Conservation (phyloP, 1,140 invertebrate species). For the Lycorma delicatula region DNA sequence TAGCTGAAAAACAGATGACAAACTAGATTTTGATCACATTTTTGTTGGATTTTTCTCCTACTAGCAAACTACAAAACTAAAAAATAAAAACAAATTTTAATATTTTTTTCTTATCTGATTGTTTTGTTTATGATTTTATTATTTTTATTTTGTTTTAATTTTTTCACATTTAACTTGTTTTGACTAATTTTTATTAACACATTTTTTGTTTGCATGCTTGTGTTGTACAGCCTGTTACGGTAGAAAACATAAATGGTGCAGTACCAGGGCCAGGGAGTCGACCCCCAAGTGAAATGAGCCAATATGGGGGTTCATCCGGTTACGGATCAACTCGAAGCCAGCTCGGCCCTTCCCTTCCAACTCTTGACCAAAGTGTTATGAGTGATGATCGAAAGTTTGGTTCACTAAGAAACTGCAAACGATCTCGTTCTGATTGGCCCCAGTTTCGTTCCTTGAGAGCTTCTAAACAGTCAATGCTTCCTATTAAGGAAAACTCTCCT, state of each 20-base stretch:
- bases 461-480: conserved; percentile 37
- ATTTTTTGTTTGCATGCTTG: conserved; percentile 21
- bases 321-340: conserved; percentile 52
- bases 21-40: too few species aligned
- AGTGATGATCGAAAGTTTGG: conserved; percentile 36
- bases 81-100: too few species aligned
- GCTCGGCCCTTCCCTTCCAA: conserved; percentile 39
- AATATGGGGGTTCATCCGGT: conserved; percentile 42
- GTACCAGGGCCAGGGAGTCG: conserved; percentile 26
- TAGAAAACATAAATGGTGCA: not conserved
- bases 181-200: conserved; percentile 11
- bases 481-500: conserved; percentile 38
- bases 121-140: conserved; percentile 15
- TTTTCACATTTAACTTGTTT: conserved; percentile 23
- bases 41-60: too few species aligned
- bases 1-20: too few species aligned
- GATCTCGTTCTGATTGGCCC: conserved; percentile 20
- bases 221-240: conserved; percentile 10
- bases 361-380: conserved; percentile 35
- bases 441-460: conserved; percentile 25
- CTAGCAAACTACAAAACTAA: too few species aligned
- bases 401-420: conserved; percentile 36
- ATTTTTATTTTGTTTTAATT: conserved; percentile 11
- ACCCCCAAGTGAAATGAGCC: conserved; percentile 42
- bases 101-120: conserved; percentile 7